Conservation (phyloP, 2,113 vertebrate genomes). For the Murina feae region DNA sequence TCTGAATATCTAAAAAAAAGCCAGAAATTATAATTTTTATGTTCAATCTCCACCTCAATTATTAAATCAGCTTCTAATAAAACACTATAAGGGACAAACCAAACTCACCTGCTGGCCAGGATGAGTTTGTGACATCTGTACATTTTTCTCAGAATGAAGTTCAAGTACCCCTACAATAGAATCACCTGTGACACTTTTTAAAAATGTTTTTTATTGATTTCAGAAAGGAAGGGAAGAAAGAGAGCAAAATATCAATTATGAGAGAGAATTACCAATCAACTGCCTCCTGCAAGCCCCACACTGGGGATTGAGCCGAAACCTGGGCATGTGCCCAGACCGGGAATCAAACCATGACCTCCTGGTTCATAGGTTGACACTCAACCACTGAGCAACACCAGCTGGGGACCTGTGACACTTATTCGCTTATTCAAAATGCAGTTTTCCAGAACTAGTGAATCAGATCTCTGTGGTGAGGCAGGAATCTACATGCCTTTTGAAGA, state of each 20-base stretch:
- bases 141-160: not conserved
- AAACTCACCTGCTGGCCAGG: not conserved
- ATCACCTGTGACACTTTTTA: not conserved
- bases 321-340: too few species aligned
- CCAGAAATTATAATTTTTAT: not conserved
- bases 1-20: conserved; percentile 2
- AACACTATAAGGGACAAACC: not conserved
- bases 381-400: too few species aligned
- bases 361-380: too few species aligned
- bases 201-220: too few species aligned
- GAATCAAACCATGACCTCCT: too few species aligned
- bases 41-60: not conserved
- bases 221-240: too few species aligned
- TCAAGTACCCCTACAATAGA: not conserved
- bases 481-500: not conserved
- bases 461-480: not conserved
- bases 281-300: too few species aligned
- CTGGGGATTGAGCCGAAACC: too few species aligned
- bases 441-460: not conserved
- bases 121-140: not conserved
- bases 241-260: too few species aligned
- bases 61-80: not conserved
- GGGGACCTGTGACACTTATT: not conserved
- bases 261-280: too few species aligned
- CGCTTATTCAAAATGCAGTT: not conserved